These are phyloP conservation scores for Botia kubotai DNA, from an alignment of 2,797 vertebrate genomes.

Conservation along the genomic window DNA sequence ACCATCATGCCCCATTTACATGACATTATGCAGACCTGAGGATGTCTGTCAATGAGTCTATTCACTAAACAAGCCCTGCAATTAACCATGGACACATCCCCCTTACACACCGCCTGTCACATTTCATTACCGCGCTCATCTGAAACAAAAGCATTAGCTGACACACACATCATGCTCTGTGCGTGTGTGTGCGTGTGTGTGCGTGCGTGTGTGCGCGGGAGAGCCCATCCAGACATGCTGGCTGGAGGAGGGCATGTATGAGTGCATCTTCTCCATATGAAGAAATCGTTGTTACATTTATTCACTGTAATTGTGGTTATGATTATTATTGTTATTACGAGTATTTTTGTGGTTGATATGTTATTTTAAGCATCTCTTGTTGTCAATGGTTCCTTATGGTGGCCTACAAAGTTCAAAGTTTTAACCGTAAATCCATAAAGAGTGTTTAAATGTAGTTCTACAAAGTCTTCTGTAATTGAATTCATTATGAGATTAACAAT, in stretches of 20 bases:
- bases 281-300: background rate
- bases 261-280: background rate
- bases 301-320: too few relatives aligned
- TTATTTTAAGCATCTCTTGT: too few relatives aligned
- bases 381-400: too few relatives aligned
- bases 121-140: slow-evolving; percentile 61
- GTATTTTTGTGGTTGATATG: too few relatives aligned
- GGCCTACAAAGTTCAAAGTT: too few relatives aligned
- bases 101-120: slow-evolving; percentile 53
- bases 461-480: too few relatives aligned
- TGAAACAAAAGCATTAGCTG: slow-evolving; percentile 63
- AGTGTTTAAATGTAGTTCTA: too few relatives aligned
- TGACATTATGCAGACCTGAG: slow-evolving; percentile 58
- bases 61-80: slow-evolving; percentile 63
- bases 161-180: slow-evolving; percentile 54
- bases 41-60: slow-evolving; percentile 61
- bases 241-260: background rate
- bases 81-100: slow-evolving; percentile 60
- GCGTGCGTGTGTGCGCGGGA: slow-evolving; percentile 18
- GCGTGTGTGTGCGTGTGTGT: too few relatives aligned
- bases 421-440: too few relatives aligned
- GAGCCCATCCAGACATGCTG: background rate
- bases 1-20: slow-evolving; percentile 60
- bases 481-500: too few relatives aligned
- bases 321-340: too few relatives aligned